A percentile compares a stretch with the other conserved stretches of the same genome.
Evolutionary conservation across 2,797 vertebrate species (phyloP).

Genomic region (Zalophus californianus): DNA sequence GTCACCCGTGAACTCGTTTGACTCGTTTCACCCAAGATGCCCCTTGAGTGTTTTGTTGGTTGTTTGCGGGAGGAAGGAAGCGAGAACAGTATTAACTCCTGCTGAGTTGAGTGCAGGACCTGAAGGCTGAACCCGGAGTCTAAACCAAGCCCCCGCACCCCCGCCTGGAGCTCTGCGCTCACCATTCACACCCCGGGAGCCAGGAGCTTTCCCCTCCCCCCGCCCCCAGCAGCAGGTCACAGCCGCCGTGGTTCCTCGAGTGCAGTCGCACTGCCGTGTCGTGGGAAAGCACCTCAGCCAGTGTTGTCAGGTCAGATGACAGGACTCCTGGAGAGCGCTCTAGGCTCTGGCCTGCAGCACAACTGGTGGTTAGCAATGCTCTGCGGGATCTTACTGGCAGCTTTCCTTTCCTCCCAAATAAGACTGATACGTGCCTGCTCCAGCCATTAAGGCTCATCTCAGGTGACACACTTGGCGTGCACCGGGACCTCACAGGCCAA

Average conservation of each 20-base stretch:
- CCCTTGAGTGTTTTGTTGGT: background rate
- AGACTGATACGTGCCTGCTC: background rate
- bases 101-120: background rate
- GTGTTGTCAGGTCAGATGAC: constrained; percentile 32
- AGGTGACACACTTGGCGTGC: constrained; percentile 33
- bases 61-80: background rate
- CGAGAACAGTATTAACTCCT: background rate
- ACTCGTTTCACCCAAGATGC: background rate
- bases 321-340: constrained; percentile 26
- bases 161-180: background rate
- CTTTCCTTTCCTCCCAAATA: background rate
- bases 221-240: background rate
- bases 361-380: background rate
- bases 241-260: constrained; percentile 56
- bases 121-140: background rate
- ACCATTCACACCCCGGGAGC: background rate
- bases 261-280: background rate
- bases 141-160: too few relatives aligned
- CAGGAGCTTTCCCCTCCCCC: background rate
- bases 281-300: background rate
- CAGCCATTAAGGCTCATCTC: constrained; percentile 46
- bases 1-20: background rate
- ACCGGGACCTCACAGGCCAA: background rate
- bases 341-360: background rate
- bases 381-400: constrained; percentile 37